Evolutionary conservation across 2,888 invertebrate species (phyloP), one percentile per base, ranked within the genome.

Genomic region (Caenorhabditis sp.): DNA sequence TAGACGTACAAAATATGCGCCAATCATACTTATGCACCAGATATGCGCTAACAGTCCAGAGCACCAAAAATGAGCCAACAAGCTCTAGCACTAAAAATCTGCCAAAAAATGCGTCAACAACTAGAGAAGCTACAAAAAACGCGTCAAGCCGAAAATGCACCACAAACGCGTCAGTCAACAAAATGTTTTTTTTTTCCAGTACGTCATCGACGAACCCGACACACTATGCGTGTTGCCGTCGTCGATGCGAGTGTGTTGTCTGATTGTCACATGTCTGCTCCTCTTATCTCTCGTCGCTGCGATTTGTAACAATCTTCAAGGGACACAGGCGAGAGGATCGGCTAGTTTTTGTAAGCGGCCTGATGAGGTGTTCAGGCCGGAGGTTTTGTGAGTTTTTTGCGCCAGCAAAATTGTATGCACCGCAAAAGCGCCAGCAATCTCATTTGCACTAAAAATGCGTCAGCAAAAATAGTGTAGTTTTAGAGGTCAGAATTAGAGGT

Each of bases 171-270:
- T 36, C 5, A 36, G 5, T 12, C 36, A 5, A 36, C 36, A 12
- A 8, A 36, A 36, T 36, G 5, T 8, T 8, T 36, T 24, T 8
- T 19, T 37, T 43, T 63, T 63, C 27, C 60, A 79, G 67, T 77
- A 76, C 43, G 75, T 79, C 37, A 59, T 79, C 31, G 76, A 75
- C 26, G 81, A 83, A 53, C 78, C 81, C 12, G 83, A 81, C 60
- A 81, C 81, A 1, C 63, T 83, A 31, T 79, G 81, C 62, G 77
- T 83, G 5, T 68, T 83, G 4, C 81, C 83, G 1, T 73, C 80
- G 1, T 71, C 79, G 6, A 78, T 81, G 78, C 61, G 83, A n/a
- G 58, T 73, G 21, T 67, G 81, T n/a, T 79, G 81, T 57, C 65
- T 78, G 55, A 55, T 83, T 10, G 63, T 83, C 24, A 81, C 83